phyloP scores from a whole-genome alignment of 2,888 invertebrate species.

The Belgica antarctica region DNA sequence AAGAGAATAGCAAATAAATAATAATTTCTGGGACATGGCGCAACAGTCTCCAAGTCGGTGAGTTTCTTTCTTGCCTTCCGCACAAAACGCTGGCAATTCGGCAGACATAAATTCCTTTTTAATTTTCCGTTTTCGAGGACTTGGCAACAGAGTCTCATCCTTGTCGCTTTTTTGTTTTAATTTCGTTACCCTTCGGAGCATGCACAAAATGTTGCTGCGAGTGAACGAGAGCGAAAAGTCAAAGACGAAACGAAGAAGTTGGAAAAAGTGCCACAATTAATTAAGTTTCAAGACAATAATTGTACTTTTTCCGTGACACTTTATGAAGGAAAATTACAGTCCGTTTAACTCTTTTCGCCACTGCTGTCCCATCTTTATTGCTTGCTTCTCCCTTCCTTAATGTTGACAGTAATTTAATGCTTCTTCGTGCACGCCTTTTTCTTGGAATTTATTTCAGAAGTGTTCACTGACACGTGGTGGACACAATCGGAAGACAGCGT shows the following conservation, averaged over 20 bases:
- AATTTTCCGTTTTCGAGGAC: conserved; percentile 34
- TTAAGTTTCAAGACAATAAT: conserved; percentile 39
- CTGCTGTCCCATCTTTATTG: conserved; percentile 11
- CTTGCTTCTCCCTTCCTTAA: not conserved
- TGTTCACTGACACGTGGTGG: too few relatives aligned
- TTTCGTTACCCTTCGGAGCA: not conserved
- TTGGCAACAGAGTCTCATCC: conserved; percentile 7
- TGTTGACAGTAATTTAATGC: not conserved
- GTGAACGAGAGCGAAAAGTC: conserved; percentile 17
- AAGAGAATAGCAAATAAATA: conserved; percentile 28
- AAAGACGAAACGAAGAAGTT: not conserved
- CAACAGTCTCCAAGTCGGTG: not conserved
- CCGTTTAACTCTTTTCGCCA: conserved; percentile 18
- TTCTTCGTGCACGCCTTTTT: too few relatives aligned
- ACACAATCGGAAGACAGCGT: too few relatives aligned
- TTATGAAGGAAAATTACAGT: conserved; percentile 29
- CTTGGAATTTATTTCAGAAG: too few relatives aligned
- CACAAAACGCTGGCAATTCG: conserved; percentile 29
- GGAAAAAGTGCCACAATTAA: conserved; percentile 35
- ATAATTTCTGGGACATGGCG: conserved; percentile 31
- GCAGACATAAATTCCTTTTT: conserved; percentile 36
- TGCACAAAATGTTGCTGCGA: too few relatives aligned
- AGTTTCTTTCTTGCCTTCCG: not conserved
- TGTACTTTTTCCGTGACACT: conserved; percentile 26
- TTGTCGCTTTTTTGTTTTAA: conserved; percentile 8